These are phyloP conservation scores for Oxycera nigricornis DNA, from an alignment of 2,888 invertebrate species.

Conservation along the genomic window DNA sequence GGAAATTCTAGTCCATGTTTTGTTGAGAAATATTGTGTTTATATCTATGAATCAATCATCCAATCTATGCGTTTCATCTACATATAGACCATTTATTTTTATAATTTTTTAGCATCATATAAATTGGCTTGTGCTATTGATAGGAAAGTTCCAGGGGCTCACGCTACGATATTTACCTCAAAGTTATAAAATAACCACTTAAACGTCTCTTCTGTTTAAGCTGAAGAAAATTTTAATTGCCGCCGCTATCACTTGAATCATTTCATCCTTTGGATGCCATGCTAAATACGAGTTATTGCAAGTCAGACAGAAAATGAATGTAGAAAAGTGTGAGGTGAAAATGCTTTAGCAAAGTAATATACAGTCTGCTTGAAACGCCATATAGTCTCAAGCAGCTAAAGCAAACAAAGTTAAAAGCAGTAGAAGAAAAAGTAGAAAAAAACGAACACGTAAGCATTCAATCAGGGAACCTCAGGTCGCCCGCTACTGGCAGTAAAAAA, in stretches of 20 bases:
- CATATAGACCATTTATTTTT: too few relatives aligned
- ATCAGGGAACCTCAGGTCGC: not conserved
- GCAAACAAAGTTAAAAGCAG: not conserved
- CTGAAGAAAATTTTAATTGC: conserved; percentile 9
- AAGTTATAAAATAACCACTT: conserved; percentile 28
- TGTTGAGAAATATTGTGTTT: too few relatives aligned
- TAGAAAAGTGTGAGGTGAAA: not conserved
- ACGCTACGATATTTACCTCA: too few relatives aligned
- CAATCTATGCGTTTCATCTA: too few relatives aligned
- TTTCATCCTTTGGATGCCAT: not conserved
- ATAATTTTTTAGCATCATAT: too few relatives aligned
- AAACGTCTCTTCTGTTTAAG: not conserved
- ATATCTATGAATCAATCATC: too few relatives aligned
- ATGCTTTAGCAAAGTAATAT: conserved; percentile 1
- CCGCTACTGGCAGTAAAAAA: not conserved
- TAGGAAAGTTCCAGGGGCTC: too few relatives aligned
- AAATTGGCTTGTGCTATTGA: too few relatives aligned
- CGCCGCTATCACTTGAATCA: conserved; percentile 4
- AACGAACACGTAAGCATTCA: not conserved
- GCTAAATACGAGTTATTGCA: not conserved
- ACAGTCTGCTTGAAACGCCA: not conserved
- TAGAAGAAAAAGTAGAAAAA: not conserved
- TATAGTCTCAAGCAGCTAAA: not conserved
- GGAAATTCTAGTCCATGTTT: too few relatives aligned
- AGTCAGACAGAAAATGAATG: not conserved